Base-by-base conservation (phyloP, 2,888 invertebrate species). In the Muscina levida region DNA sequence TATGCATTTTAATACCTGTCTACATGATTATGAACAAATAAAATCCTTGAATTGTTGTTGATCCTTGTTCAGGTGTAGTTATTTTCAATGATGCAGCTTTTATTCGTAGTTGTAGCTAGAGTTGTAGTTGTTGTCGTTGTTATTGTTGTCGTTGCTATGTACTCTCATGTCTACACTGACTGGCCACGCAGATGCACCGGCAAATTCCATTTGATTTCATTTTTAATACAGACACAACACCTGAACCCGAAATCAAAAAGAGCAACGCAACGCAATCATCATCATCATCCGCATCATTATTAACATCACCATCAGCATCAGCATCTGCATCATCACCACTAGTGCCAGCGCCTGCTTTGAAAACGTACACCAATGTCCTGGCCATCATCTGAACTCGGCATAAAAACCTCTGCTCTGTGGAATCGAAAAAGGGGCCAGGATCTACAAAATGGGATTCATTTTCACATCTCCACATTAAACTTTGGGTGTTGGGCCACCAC, bases 31-130 rank as follows among this genome's bases (percentile, higher is more conserved):
- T 13, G 53, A 13, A 11, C 44, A 13, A 13, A 53, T 53, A 53
- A 22, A 53, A 53, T 22, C 53, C 53, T 53, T 53, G 53, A 53
- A 53, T 24, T 53, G 24, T 24, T 53, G 24, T 53, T 53, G 53
- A 53, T 53, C 53, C 53, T 53, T 19, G 13, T 22, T 8, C 53
- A 53, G 53, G 53, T 53, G 53, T 53, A 22, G 11, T 15, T 53
- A 24, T 31, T 31, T 31, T 31, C 31, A 8, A 31, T 31, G 31
- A 31, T 3, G 31, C 8, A 31, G 8, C 31, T 31, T 31, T 8
- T 8, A 31, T 31, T 31, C 31, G n/a, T n/a, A n/a, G n/a, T n/a
- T n/a, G n/a, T n/a, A n/a, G n/a, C n/a, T n/a, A n/a, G n/a, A n/a
- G n/a, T n/a, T 19, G 48, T 53, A 53, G 53, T 53, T 24, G 53